Evolutionary conservation across 2,113 vertebrate species (phyloP), one percentile per base, ranked within the genome.

Genomic region (Oncorhynchus clarkii): DNA sequence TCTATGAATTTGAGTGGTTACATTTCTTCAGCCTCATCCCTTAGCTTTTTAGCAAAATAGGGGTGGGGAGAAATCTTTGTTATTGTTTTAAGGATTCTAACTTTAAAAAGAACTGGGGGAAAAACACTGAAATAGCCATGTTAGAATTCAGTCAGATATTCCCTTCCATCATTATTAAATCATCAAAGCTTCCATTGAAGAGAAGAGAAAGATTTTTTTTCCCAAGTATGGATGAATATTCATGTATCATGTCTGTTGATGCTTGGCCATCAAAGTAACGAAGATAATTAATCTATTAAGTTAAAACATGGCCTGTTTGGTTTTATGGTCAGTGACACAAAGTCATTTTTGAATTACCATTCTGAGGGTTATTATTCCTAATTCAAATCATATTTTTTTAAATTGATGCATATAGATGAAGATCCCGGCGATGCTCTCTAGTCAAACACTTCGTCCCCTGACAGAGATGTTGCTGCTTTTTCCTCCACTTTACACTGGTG

Each of bases 361-460:
- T 73, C 73, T 59, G 18, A 73, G 22, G 60, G 64, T 79, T 78
- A 89, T 89, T 89, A 85, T 90, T 90, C 85, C 85, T 85, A 54
- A 82, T 86, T 87, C 85, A 88, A 88, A 91, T 88, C 85, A 24
- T 9, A 24, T 7, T 11, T 62, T 85, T 90, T 88, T 84, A 14
- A 83, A 75, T n/a, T 71, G 70, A 90, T 90, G 80, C 90, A 90
- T 89, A 88, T 77, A 82, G 76, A 92, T 89, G 82, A 87, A 72
- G 68, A 82, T 27, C 54, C 71, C 60, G 71, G 67, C 76, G 70
- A 83, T 86, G 81, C 65, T 62, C 70, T 62, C 70, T 48, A 82
- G 70, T 80, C 72, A 86, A 76, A 76, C 26, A 11, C 11, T 59
- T 69, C 12, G 14, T 62, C n/a, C 59, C 3, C 65, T 77, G 67